phyloP scores from a whole-genome alignment of 2,888 invertebrate species.

The Thelaira solivaga region DNA sequence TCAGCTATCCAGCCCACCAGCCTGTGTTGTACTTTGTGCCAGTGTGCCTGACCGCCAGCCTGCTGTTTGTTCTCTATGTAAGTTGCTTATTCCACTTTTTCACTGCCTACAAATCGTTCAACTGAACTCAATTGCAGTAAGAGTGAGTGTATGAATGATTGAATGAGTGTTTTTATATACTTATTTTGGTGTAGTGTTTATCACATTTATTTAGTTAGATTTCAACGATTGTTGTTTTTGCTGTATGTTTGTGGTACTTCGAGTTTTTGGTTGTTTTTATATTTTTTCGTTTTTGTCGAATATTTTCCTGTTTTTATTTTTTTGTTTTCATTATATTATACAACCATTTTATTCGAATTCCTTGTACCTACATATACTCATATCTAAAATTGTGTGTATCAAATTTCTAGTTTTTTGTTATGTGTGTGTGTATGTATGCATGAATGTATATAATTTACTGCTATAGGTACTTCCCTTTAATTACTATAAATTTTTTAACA shows the following conservation, averaged over 20 bases:
- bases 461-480: neutral
- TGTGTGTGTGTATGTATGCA: neutral
- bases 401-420: neutral
- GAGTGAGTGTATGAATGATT: slow-evolving; percentile 45
- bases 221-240: slow-evolving; percentile 39
- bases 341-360: slow-evolving; percentile 26
- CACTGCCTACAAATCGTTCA: slow-evolving; percentile 39
- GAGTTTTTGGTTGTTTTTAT: slow-evolving; percentile 41
- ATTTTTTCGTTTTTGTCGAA: slow-evolving; percentile 32
- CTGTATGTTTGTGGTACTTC: slow-evolving; percentile 27
- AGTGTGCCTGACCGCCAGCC: slow-evolving; percentile 45
- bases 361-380: neutral
- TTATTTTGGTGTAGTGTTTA: slow-evolving; percentile 26
- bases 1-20: slow-evolving; percentile 42
- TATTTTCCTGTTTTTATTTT: slow-evolving; percentile 14
- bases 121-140: slow-evolving; percentile 46
- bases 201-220: slow-evolving; percentile 35
- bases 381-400: neutral
- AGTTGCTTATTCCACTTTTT: slow-evolving; percentile 43
- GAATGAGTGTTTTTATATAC: slow-evolving; percentile 24
- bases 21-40: too few species aligned
- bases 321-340: slow-evolving; percentile 34
- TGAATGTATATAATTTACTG: neutral
- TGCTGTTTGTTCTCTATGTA: slow-evolving; percentile 45
- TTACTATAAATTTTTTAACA: neutral